Percentiles rank a stretch among this genome's conserved stretches.
phyloP scores from a whole-genome alignment of 2,113 vertebrate species.

The Lophotis ruficrista region DNA sequence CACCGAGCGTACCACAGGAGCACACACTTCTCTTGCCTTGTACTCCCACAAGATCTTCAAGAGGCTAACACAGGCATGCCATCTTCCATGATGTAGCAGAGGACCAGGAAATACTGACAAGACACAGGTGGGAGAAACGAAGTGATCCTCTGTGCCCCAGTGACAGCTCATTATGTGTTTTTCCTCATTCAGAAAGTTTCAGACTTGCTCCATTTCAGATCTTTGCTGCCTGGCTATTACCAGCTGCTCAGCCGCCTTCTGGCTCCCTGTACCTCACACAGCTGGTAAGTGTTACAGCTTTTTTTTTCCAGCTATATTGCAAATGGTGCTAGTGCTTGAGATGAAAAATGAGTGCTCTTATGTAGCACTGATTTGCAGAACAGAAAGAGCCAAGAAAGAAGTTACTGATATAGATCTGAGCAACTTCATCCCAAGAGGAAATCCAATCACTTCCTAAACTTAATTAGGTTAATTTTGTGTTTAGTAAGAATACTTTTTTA shows the following conservation, averaged over 20 bases:
- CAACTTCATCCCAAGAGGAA: background rate
- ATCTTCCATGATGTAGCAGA: fast-evolving
- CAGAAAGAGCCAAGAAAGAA: background rate
- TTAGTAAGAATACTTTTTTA: background rate
- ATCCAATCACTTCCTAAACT: background rate
- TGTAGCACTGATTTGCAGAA: background rate
- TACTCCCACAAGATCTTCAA: background rate
- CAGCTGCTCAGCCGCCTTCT: background rate
- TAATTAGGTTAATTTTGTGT: background rate
- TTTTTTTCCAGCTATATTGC: background rate
- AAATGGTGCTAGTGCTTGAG: background rate
- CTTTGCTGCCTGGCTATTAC: background rate
- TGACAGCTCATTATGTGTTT: background rate
- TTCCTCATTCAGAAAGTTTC: background rate
- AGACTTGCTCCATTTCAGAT: background rate
- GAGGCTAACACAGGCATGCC: fast-evolving
- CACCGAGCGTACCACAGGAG: background rate
- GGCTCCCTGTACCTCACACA: background rate
- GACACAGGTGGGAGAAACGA: background rate
- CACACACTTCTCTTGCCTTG: background rate
- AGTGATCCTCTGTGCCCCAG: too few species aligned
- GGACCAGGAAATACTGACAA: background rate
- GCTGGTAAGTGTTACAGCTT: background rate
- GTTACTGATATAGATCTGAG: background rate
- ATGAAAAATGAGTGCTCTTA: background rate